These are phyloP conservation scores for Drosophila helvetica DNA, from an alignment of 2,888 invertebrate species.

Conservation along the genomic window DNA sequence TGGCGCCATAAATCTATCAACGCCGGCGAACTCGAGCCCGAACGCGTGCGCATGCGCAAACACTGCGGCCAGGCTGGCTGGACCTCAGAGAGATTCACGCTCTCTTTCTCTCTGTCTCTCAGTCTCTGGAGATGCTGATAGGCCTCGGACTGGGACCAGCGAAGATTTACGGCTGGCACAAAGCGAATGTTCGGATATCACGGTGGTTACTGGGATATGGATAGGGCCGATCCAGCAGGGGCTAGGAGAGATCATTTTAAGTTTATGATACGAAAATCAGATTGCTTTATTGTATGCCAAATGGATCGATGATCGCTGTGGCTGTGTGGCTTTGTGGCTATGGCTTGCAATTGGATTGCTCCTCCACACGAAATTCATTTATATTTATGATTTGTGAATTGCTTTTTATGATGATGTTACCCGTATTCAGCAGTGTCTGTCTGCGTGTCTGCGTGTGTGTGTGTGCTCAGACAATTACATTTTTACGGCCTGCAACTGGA, in stretches of 20 bases:
- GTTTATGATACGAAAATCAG: conserved; percentile 77
- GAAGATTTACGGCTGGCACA: conserved; percentile 74
- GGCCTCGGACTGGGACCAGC: conserved; percentile 41
- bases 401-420: conserved; percentile 80
- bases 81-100: conserved; percentile 11
- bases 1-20: conserved; percentile 83
- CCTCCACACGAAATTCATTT: conserved; percentile 70
- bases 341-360: conserved; percentile 49
- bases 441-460: conserved; percentile 20
- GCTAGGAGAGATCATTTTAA: conserved; percentile 62
- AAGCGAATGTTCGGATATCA: conserved; percentile 51
- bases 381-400: conserved; percentile 83
- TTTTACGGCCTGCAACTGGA: conserved; percentile 60
- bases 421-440: conserved; percentile 42
- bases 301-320: conserved; percentile 64
- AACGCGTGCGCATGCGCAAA: conserved; percentile 77
- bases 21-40: conserved; percentile 50
- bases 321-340: conserved; percentile 1
- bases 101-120: conserved; percentile 16
- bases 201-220: conserved; percentile 13
- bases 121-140: conserved; percentile 67
- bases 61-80: conserved; percentile 37
- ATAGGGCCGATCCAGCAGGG: conserved; percentile 14
- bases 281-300: conserved; percentile 79
- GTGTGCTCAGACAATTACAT: conserved; percentile 68